Evolutionary conservation across 2,113 vertebrate genomes (phyloP).

Genomic region (Numenius arquata): DNA sequence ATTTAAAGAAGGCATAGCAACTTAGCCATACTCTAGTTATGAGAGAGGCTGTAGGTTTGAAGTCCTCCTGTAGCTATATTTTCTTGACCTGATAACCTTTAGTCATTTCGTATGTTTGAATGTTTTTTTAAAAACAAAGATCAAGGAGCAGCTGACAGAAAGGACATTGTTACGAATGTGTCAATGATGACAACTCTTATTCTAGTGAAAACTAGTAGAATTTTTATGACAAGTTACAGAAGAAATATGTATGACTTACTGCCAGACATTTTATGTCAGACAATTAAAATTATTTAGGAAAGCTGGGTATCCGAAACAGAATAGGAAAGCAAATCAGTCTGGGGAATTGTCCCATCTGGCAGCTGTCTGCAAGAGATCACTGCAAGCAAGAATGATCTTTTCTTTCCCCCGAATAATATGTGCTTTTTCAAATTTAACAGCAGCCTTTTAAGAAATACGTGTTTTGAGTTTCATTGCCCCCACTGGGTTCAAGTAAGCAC

Average conservation of each 20-base stretch:
- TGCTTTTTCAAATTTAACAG: slow-evolving; percentile 25
- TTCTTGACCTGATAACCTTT: not conserved
- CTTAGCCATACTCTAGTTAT: not conserved
- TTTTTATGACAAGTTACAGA: not conserved
- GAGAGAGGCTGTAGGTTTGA: not conserved
- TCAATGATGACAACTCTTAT: not conserved
- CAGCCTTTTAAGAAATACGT: not conserved
- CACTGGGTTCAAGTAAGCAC: not conserved
- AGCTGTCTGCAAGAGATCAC: slow-evolving; percentile 38
- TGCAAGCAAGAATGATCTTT: slow-evolving; percentile 2
- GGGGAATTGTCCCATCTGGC: slow-evolving; percentile 51
- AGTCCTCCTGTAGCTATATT: not conserved
- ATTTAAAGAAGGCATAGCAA: not conserved
- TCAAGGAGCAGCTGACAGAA: not conserved
- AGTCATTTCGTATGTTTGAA: not conserved
- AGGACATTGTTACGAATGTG: not conserved
- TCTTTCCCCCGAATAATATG: not conserved
- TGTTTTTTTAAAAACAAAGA: not conserved
- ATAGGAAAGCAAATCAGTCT: slow-evolving; percentile 43
- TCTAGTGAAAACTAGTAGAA: not conserved
- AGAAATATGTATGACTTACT: slow-evolving; percentile 1
- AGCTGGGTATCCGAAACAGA: not conserved
- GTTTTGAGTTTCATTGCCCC: not conserved
- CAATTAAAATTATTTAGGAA: slow-evolving; percentile 54
- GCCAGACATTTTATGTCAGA: slow-evolving; percentile 30